Conservation (phyloP, 2,888 invertebrate genomes). For the Amorpha juglandis region DNA sequence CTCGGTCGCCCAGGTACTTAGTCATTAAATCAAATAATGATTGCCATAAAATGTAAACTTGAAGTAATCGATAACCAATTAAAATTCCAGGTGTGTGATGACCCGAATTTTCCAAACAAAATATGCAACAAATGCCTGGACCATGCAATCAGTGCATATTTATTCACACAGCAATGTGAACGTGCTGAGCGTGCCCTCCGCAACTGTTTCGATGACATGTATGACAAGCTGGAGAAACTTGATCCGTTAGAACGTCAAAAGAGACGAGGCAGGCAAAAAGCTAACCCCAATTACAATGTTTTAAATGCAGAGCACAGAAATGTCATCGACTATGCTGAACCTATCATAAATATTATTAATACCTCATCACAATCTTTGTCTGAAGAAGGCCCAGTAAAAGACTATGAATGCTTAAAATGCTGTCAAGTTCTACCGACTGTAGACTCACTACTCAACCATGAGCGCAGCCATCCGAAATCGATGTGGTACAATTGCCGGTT, state of each 20-base stretch:
- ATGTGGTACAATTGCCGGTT: slow-evolving; percentile 74
- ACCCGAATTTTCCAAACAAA: slow-evolving; percentile 66
- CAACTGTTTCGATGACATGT: slow-evolving; percentile 72
- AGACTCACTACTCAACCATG: slow-evolving; percentile 63
- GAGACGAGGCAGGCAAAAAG: slow-evolving; percentile 68
- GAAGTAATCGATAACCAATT: too few species aligned
- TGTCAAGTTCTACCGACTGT: slow-evolving; percentile 64
- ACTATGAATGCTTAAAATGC: slow-evolving; percentile 70
- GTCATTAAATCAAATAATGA: too few species aligned
- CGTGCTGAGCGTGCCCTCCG: slow-evolving; percentile 64
- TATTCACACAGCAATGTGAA: slow-evolving; percentile 75
- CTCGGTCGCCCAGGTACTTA: too few species aligned
- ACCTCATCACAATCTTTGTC: slow-evolving; percentile 43
- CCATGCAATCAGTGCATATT: slow-evolving; percentile 60
- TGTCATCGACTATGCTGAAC: slow-evolving; percentile 73
- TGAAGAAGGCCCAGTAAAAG: slow-evolving; percentile 46
- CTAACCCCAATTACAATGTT: slow-evolving; percentile 61
- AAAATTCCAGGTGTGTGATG: slow-evolving; percentile 59
- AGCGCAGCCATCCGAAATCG: slow-evolving; percentile 63
- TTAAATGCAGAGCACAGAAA: slow-evolving; percentile 57
- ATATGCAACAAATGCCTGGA: slow-evolving; percentile 69
- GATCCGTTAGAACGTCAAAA: slow-evolving; percentile 64
- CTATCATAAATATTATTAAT: slow-evolving; percentile 64
- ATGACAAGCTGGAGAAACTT: slow-evolving; percentile 67
- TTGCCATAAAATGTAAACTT: too few species aligned